Evolutionary conservation across 2,888 invertebrate genomes (phyloP).

Genomic region (Cosmia trapezina): DNA sequence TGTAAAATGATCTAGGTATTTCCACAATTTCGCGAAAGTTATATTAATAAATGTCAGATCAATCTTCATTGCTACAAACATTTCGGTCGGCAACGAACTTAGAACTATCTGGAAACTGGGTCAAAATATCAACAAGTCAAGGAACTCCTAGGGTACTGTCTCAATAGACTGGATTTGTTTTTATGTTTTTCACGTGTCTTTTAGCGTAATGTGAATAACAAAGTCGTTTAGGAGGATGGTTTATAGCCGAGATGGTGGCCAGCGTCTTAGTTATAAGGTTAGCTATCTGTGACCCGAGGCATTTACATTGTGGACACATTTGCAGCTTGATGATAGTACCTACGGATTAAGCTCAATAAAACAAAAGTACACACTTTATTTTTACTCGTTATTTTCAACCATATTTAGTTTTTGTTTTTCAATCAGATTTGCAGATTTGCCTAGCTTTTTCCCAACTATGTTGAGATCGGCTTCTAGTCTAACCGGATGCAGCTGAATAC

Average conservation of each 20-base stretch:
- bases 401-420: background rate
- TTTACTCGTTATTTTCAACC: background rate
- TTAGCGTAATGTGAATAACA: conserved; percentile 38
- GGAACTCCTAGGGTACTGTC: background rate
- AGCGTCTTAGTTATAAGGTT: conserved; percentile 21
- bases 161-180: conserved; percentile 9
- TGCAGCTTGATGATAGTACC: background rate
- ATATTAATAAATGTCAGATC: conserved; percentile 21
- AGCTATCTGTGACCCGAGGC: conserved; percentile 1
- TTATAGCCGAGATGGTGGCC: conserved; percentile 24
- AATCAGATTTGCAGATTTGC: too few relatives aligned
- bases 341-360: background rate
- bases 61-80: conserved; percentile 32
- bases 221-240: conserved; percentile 32
- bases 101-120: conserved; percentile 35
- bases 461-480: too few relatives aligned
- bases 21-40: background rate
- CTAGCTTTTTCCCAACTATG: too few relatives aligned
- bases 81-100: conserved; percentile 3
- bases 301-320: background rate
- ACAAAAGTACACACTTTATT: background rate
- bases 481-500: too few relatives aligned
- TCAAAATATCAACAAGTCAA: conserved; percentile 48
- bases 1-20: background rate
- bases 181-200: conserved; percentile 9